Evolutionary conservation across 2,797 vertebrate species (phyloP).

Genomic region (Chelon auratus): DNA sequence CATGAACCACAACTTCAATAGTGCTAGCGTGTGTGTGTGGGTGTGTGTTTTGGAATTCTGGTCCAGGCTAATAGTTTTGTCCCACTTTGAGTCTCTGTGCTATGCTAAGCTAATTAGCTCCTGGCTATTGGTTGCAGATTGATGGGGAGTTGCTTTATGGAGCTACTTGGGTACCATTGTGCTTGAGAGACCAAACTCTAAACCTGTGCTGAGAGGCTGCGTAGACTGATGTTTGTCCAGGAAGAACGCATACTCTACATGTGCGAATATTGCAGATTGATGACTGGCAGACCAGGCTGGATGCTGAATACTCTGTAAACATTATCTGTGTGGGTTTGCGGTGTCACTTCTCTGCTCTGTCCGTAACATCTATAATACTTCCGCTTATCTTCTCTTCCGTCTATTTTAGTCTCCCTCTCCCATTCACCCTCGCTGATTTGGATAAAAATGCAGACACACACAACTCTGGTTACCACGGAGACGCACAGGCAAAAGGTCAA

Average conservation of each 20-base stretch:
- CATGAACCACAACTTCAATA: no score
- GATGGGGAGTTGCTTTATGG: no score
- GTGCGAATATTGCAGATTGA: neutral
- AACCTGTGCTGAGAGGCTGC: neutral
- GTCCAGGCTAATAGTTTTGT: no score
- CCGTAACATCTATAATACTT: conserved; percentile 7
- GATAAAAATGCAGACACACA: conserved; percentile 52
- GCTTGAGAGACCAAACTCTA: no score
- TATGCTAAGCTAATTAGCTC: no score
- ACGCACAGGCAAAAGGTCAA: conserved; percentile 66
- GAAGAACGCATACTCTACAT: neutral
- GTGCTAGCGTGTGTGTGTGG: no score
- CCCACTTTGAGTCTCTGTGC: no score
- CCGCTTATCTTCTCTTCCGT: conserved; percentile 13
- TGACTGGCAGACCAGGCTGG: neutral
- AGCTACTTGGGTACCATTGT: no score
- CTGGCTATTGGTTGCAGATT: no score
- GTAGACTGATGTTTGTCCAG: neutral
- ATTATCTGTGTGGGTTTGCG: conserved; percentile 6
- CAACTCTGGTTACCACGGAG: conserved; percentile 57
- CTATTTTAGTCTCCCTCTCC: conserved; percentile 22
- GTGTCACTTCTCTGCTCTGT: conserved; percentile 5
- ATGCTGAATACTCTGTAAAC: neutral
- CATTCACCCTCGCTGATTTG: conserved; percentile 3
- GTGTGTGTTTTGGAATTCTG: no score